Conservation (phyloP, 2,888 invertebrate genomes). For the Alentia gelatinosa region DNA sequence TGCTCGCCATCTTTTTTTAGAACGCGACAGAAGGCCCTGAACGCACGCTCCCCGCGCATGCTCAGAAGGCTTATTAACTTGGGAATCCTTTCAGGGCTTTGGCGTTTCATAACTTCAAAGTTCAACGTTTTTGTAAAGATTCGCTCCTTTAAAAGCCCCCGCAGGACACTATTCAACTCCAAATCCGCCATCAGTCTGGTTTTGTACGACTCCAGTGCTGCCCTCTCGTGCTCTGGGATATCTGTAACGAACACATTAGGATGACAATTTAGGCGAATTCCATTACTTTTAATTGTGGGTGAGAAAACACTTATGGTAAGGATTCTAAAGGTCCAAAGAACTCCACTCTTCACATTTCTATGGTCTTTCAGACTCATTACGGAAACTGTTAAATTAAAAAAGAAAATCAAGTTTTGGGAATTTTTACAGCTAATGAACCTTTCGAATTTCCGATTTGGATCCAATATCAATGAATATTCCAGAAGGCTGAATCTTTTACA, state of each 20-base stretch:
- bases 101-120: constrained; percentile 66
- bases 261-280: background rate
- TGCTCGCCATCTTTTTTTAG: constrained; percentile 61
- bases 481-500: background rate
- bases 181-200: constrained; percentile 56
- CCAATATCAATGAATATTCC: background rate
- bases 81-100: constrained; percentile 58
- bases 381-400: too few species aligned
- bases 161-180: constrained; percentile 63
- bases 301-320: too few species aligned
- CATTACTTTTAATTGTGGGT: too few species aligned
- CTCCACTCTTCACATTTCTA: background rate
- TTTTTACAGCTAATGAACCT: background rate
- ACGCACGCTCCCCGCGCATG: constrained; percentile 62
- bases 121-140: constrained; percentile 65
- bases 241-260: constrained; percentile 56
- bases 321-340: too few species aligned
- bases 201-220: constrained; percentile 60
- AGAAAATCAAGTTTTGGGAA: too few species aligned
- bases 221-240: constrained; percentile 57
- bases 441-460: background rate
- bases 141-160: constrained; percentile 60
- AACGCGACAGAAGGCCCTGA: constrained; percentile 63
- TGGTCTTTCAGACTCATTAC: background rate
- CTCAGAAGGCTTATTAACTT: constrained; percentile 63